phyloP scores from a whole-genome alignment of 2,797 vertebrate genomes.

The Cossypha dichroa region DNA sequence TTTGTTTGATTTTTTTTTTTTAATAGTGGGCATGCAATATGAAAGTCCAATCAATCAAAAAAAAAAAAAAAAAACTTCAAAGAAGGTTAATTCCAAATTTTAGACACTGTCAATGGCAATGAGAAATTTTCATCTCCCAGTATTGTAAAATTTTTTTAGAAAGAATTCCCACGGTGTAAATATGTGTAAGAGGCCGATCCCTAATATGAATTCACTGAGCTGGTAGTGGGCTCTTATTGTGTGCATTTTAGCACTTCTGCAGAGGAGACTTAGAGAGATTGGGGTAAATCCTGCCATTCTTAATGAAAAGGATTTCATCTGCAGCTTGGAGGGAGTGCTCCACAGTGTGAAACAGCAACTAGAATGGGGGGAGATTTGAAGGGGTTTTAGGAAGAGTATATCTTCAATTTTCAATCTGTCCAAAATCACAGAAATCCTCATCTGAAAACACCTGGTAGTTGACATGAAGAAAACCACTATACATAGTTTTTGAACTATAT shows the following conservation, averaged over 20 bases:
- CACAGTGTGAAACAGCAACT: not conserved
- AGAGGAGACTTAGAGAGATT: conserved; percentile 35
- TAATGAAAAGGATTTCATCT: conserved; percentile 24
- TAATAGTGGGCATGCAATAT: not conserved
- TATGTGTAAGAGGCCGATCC: conserved; percentile 13
- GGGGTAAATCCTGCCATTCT: conserved; percentile 41
- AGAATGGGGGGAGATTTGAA: not conserved
- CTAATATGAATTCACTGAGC: conserved; percentile 31
- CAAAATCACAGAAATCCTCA: conserved; percentile 6
- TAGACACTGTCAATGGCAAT: not conserved
- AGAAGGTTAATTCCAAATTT: not conserved
- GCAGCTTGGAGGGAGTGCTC: not conserved
- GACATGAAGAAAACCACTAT: not conserved
- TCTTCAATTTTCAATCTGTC: not conserved
- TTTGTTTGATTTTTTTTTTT: not conserved
- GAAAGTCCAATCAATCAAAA: not conserved
- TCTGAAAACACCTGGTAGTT: not conserved
- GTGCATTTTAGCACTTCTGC: conserved; percentile 31
- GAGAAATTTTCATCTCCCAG: conserved; percentile 6
- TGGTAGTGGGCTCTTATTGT: conserved; percentile 1
- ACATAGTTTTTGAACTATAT: not conserved
- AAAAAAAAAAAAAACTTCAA: not conserved
- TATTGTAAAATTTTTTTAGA: not conserved
- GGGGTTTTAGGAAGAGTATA: not conserved
- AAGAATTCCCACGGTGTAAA: conserved; percentile 26